Percentiles rank a stretch among this genome's conserved stretches.
These are phyloP conservation scores for Mellivora capensis DNA, from an alignment of 2,113 vertebrate genomes.

Conservation along the genomic window DNA sequence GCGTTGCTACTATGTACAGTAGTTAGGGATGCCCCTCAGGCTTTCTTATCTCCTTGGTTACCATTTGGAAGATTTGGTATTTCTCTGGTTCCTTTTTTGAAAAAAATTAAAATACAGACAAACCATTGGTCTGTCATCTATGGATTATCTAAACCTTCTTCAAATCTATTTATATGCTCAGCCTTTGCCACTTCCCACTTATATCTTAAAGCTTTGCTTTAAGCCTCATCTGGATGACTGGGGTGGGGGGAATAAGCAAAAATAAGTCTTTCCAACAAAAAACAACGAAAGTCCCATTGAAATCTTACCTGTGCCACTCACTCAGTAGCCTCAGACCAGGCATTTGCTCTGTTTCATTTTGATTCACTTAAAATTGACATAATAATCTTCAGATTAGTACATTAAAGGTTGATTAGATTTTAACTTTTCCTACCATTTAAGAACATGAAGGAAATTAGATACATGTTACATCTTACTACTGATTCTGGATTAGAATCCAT, in stretches of 20 bases:
- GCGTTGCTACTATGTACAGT: neutral
- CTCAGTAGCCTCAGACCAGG: neutral
- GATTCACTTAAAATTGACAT: slow-evolving; percentile 47
- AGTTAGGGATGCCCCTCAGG: neutral
- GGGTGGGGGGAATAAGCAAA: neutral
- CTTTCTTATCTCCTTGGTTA: neutral
- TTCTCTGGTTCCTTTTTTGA: slow-evolving; percentile 37
- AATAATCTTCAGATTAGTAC: slow-evolving; percentile 49
- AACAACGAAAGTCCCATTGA: neutral
- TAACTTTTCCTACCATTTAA: slow-evolving; percentile 51
- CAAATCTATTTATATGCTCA: neutral
- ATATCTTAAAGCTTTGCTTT: neutral
- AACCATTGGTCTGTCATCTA: neutral
- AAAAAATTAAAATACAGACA: slow-evolving; percentile 66
- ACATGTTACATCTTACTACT: slow-evolving; percentile 55
- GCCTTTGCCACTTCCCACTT: neutral
- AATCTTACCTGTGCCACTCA: neutral
- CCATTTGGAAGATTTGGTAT: slow-evolving; percentile 42
- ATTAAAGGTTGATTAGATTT: slow-evolving; percentile 70
- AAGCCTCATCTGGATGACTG: neutral
- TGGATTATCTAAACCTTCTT: slow-evolving; percentile 19
- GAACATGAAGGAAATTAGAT: slow-evolving; percentile 44
- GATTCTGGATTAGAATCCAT: slow-evolving; percentile 47
- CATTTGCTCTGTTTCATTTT: slow-evolving; percentile 4
- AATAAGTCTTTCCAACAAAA: neutral